Conservation (phyloP, 2,888 invertebrate genomes). For the Acronicta aceris region DNA sequence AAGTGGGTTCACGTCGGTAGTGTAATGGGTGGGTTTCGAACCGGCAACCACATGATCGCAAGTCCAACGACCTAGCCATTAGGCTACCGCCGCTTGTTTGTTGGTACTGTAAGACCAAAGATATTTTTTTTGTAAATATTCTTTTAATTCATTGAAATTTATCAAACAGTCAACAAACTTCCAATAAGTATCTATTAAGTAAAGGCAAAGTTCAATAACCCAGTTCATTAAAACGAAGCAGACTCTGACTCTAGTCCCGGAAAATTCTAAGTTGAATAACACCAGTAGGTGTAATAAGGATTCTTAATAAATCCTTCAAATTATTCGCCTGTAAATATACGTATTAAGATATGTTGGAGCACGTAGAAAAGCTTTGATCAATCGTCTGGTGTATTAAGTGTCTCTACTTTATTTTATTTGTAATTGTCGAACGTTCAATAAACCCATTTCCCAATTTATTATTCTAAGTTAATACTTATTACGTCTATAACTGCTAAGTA, state of each 20-base stretch:
- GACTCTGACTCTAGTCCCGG: slow-evolving; percentile 5
- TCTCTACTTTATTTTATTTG: slow-evolving; percentile 17
- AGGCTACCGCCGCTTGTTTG: no score
- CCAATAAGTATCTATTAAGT: not conserved
- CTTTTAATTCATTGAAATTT: no score
- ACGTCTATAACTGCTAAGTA: slow-evolving; percentile 15
- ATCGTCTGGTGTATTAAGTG: slow-evolving; percentile 18
- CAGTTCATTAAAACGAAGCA: slow-evolving; percentile 13
- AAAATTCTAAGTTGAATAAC: slow-evolving; percentile 25
- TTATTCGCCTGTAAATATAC: slow-evolving; percentile 18
- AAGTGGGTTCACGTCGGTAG: no score
- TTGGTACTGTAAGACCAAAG: no score
- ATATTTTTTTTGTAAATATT: no score
- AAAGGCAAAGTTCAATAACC: slow-evolving; percentile 28
- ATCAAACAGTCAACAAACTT: no score
- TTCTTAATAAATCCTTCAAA: slow-evolving; percentile 38
- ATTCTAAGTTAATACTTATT: slow-evolving; percentile 18
- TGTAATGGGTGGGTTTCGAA: no score
- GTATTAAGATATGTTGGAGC: slow-evolving; percentile 37
- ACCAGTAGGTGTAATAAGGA: slow-evolving; percentile 25
- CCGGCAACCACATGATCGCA: no score
- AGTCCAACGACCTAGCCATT: no score
- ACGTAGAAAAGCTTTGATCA: slow-evolving; percentile 37
- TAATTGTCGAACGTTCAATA: slow-evolving; percentile 1
- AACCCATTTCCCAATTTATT: not conserved